Evolutionary conservation across 2,888 invertebrate genomes (phyloP), one percentile per base, ranked within the genome.

Genomic region (Campoletis raptor): DNA sequence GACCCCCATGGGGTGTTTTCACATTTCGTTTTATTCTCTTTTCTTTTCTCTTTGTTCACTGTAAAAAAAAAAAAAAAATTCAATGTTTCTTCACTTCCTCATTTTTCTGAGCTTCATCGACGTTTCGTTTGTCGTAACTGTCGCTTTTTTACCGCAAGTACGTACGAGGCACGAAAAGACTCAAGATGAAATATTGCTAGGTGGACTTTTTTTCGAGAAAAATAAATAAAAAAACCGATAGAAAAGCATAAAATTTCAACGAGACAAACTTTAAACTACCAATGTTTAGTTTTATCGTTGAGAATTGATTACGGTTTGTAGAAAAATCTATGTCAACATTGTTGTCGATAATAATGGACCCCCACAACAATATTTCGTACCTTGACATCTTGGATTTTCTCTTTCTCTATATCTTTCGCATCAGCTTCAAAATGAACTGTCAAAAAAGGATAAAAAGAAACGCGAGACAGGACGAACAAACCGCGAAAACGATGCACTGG

Each of bases 61-160:
- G 12, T 61, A 30, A 21, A 61, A 30, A 30, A 30, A 61, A 30
- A 30, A 30, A 54, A 21, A 61, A 30, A 30, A 48, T 12, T 30
- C 30, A 66, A 4, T 6, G 61, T 61, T 64, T 67, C 42, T 45
- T 30, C 12, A 61, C 7, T 30, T 15, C n/a, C 64, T 48, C 67
- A 83, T 90, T 91, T 90, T 91, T 89, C 85, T 82, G 81, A 86
- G 88, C 87, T 88, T 87, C 83, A 54, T 52, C 61, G 78, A 69
- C 40, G 36, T 54, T 52, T 36, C 52, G 36, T 54, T 37, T 54
- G 24, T n/a, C 30, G 70, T 70, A 30, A 45, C 48, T 48, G 70
- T 70, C 70, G 61, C 30, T 70, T 36, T 70, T 70, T 36, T 70
- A 48, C 70, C 70, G 48, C 70, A 48, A 70, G 15, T 42, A 21